These are phyloP conservation scores for Phenacoccus solenopsis DNA, from an alignment of 1,140 invertebrate species.

Conservation along the genomic window DNA sequence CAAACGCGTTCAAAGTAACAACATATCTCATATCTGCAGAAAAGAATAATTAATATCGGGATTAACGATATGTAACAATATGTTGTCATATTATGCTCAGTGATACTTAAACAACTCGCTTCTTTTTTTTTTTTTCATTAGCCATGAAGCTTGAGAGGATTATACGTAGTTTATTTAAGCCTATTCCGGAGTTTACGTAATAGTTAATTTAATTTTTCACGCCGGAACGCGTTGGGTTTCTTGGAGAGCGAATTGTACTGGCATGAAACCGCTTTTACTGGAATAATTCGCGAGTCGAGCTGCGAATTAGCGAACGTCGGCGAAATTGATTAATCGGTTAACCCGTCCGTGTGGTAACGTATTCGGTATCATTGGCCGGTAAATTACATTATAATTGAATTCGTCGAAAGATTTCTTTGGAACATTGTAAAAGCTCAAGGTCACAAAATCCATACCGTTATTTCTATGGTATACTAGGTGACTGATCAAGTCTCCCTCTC, in stretches of 20 bases:
- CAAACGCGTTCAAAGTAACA: background rate
- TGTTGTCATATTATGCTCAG: background rate
- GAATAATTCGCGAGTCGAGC: background rate
- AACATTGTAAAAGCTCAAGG: no score
- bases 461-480: no score
- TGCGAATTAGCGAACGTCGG: background rate
- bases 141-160: no score
- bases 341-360: background rate
- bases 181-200: background rate
- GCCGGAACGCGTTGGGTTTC: no score
- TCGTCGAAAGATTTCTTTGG: no score
- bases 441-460: no score
- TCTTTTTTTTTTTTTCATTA: background rate
- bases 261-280: background rate
- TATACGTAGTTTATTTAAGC: no score
- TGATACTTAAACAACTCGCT: background rate
- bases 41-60: background rate
- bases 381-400: no score
- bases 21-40: background rate
- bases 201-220: no score
- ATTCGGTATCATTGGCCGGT: background rate
- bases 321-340: background rate
- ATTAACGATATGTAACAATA: slow-evolving; percentile 3
- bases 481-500: no score
- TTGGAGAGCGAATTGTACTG: background rate